Evolutionary conservation across 2,113 vertebrate genomes (phyloP).

Genomic region (Periophthalmodon schlosseri): DNA sequence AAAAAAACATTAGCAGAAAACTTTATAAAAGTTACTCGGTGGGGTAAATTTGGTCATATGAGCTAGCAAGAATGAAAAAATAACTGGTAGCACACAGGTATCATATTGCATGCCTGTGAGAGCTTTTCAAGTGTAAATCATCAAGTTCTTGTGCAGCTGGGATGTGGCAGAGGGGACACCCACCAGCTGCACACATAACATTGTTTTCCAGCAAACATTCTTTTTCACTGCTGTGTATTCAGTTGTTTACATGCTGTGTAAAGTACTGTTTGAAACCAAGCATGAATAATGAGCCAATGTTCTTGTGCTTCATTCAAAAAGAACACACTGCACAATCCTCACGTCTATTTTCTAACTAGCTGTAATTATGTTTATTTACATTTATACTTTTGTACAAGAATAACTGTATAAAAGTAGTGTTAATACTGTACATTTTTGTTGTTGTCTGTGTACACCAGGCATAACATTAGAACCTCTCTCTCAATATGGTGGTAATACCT

Average conservation of each 20-base stretch:
- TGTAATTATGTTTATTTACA: conserved; percentile 1
- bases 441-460: background rate
- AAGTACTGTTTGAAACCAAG: conserved; percentile 3
- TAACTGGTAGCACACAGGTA: background rate
- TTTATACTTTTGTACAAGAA: conserved; percentile 9
- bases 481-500: background rate
- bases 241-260: conserved; percentile 8
- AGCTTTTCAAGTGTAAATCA: conserved; percentile 6
- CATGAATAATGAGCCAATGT: conserved; percentile 9
- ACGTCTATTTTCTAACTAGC: background rate
- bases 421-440: background rate
- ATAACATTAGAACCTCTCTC: background rate
- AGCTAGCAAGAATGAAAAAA: background rate
- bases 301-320: background rate
- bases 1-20: background rate
- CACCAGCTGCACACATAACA: background rate
- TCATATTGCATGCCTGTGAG: background rate
- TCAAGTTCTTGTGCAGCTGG: background rate
- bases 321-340: background rate
- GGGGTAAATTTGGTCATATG: background rate
- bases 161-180: background rate
- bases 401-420: background rate
- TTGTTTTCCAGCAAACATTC: conserved; percentile 5
- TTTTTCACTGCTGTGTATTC: background rate
- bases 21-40: background rate